A percentile compares a stretch with the other conserved stretches of the same genome.
Conservation (phyloP, 2,113 vertebrate genomes). For the Laterallus jamaicensis region DNA sequence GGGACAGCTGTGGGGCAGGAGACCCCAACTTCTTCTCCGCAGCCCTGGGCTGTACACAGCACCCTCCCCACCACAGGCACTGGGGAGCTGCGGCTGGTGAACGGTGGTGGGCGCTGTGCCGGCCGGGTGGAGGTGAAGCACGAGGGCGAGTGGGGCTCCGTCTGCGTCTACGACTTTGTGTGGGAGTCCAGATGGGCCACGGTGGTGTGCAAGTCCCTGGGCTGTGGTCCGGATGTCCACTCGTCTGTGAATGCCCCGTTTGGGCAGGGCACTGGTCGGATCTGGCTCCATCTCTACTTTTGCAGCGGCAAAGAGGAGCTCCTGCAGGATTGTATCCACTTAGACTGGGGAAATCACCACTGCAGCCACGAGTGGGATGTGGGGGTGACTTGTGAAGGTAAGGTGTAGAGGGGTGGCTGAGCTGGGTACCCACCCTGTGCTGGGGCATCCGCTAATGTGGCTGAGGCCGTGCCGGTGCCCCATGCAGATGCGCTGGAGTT, state of each 20-base stretch:
- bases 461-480: not conserved
- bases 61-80: not conserved
- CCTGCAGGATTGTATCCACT: not conserved
- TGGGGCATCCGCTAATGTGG: accelerated
- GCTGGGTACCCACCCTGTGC: accelerated
- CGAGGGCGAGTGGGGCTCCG: not conserved
- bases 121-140: slow-evolving; percentile 27
- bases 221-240: not conserved
- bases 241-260: not conserved
- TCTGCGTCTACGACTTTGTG: not conserved
- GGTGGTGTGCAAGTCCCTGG: slow-evolving; percentile 16
- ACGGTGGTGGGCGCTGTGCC: not conserved
- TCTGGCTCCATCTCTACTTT: not conserved
- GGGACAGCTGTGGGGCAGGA: not conserved
- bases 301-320: accelerated
- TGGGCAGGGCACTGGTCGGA: not conserved
- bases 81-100: not conserved
- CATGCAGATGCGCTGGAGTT: not conserved
- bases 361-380: not conserved
- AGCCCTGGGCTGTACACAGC: not conserved
- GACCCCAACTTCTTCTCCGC: not conserved
- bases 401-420: accelerated
- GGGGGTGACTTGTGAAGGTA: slow-evolving; percentile 30
- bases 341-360: accelerated
- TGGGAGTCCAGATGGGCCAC: accelerated